Base-by-base conservation (phyloP, 2,113 vertebrate genomes). In the Lagopus muta region DNA sequence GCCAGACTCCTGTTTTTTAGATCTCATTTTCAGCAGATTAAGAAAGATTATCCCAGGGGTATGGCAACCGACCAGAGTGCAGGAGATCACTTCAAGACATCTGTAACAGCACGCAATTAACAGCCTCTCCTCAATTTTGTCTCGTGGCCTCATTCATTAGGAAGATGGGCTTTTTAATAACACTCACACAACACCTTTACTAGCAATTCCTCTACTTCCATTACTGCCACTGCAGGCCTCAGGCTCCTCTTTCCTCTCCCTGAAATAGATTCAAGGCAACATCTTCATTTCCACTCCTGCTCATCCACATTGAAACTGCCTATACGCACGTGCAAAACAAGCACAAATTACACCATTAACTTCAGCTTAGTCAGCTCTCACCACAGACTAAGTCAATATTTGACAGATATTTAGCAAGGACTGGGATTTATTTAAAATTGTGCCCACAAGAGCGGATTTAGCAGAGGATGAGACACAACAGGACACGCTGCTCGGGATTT, bases 371-470 rank as follows among this genome's bases (percentile, higher is more conserved):
- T 84, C 89, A 90, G 92, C 84, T 82, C 74, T 73, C 10, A 2
- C 86, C 43, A 45, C 70, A 73, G 74, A 75, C 83, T 79, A 72
- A 94, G 88, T 79, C 89, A 87, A 76, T 95, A 93, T 90, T 76
- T 87, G 81, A 81, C 69, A 83, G 80, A 84, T 86, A 82, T 66
- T 89, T 73, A 82, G 64, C 67, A 89, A 88, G 78, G 74, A 66
- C 62, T 48, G 79, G 57, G 60, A 15, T 80, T 90, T 65, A 89
- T 76, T 76, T 66, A 52, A 93, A 87, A 25, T 28, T 3, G 3
- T 65, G 64, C 54, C 40, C 85, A 70, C 13, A 34, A 34, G 48
- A 90, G 58, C 5, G 27, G 34, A 58, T 20, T 24, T 0, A 72
- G 52, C 47, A 61, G 75, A 78, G 48, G 34, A 79, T 12, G 21